Percentiles rank a stretch among this genome's conserved stretches.
phyloP scores from a whole-genome alignment of 2,113 vertebrate species.

The Piprites chloris region DNA sequence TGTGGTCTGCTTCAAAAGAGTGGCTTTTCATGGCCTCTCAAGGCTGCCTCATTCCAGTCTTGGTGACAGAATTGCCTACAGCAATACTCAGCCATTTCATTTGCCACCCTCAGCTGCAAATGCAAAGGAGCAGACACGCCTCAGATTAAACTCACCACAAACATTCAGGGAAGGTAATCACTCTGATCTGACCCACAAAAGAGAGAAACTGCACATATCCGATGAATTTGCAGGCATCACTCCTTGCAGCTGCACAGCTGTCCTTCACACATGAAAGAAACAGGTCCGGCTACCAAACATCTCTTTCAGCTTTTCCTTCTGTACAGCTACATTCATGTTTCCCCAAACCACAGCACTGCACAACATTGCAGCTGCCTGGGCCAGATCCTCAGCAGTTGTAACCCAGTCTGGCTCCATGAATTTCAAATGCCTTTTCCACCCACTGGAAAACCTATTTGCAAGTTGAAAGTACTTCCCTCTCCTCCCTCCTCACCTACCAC shows the following conservation, averaged over 20 bases:
- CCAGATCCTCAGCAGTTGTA: neutral
- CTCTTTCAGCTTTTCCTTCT: neutral
- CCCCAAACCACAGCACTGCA: neutral
- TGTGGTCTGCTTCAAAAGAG: neutral
- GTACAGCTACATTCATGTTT: neutral
- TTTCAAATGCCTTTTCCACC: conserved; percentile 20
- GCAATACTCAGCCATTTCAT: neutral
- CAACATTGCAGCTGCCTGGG: neutral
- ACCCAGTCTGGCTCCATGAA: neutral
- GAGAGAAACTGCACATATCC: conserved; percentile 6
- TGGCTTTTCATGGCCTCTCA: neutral
- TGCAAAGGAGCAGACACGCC: neutral
- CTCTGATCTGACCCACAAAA: conserved; percentile 18
- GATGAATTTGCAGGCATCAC: neutral
- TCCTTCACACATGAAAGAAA: conserved; percentile 51
- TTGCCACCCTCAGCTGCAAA: conserved; percentile 23
- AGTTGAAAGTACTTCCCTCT: conserved; percentile 36
- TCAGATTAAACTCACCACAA: conserved; percentile 17
- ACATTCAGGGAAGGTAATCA: neutral
- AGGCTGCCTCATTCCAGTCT: neutral
- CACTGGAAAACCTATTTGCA: neutral
- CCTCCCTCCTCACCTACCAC: neutral
- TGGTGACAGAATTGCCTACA: conserved; percentile 1
- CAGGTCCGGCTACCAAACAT: neutral
- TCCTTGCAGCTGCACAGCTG: conserved; percentile 39